Evolutionary conservation across 2,797 vertebrate genomes (phyloP).

Genomic region (Lagocephalus sceleratus): DNA sequence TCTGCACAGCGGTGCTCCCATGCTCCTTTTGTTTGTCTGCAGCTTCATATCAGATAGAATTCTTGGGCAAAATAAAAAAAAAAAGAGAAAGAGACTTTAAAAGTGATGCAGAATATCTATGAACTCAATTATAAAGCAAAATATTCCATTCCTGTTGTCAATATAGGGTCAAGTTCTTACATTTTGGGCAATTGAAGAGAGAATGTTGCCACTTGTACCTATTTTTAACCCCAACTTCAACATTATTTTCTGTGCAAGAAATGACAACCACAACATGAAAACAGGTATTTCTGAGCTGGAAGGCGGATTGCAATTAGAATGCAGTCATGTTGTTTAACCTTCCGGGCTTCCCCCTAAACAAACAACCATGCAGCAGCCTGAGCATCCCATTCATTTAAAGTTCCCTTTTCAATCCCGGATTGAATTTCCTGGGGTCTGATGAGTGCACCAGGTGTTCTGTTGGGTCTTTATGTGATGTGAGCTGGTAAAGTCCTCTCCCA

Average conservation of each 20-base stretch:
- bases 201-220: too few species aligned
- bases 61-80: background rate
- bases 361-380: constrained; percentile 46
- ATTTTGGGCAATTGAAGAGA: background rate
- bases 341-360: constrained; percentile 35
- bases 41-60: constrained; percentile 22
- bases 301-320: constrained; percentile 1
- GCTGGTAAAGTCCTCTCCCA: constrained; percentile 60
- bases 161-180: background rate
- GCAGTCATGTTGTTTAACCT: constrained; percentile 7
- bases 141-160: background rate
- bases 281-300: background rate
- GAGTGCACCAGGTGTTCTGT: constrained; percentile 67
- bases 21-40: constrained; percentile 28
- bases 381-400: constrained; percentile 59
- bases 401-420: constrained; percentile 55
- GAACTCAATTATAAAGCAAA: background rate
- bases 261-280: background rate
- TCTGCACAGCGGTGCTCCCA: constrained; percentile 23
- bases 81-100: background rate
- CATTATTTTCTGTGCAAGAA: too few species aligned
- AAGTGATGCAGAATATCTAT: constrained; percentile 1
- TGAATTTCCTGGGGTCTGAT: constrained; percentile 62
- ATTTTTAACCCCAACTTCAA: too few species aligned
- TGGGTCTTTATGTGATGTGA: constrained; percentile 56